Evolutionary conservation across 64 coral and sea anemone genomes (phyloP).

Genomic region (Dendrophyllia cribrosa): DNA sequence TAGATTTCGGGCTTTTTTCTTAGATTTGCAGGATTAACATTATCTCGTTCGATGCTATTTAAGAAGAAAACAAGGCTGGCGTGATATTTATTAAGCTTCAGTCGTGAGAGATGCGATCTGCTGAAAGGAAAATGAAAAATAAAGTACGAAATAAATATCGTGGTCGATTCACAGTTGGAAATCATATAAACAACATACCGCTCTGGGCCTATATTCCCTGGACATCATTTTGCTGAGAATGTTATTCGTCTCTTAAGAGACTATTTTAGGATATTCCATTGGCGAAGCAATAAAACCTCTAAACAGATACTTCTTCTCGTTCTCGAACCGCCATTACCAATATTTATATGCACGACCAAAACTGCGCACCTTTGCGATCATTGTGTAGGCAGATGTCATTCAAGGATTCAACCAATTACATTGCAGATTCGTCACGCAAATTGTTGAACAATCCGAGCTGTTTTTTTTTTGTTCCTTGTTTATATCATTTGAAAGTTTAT

Average conservation of each 20-base stretch:
- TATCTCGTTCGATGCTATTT: not conserved
- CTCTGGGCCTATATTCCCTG: constrained; percentile 33
- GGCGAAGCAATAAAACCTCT: constrained; percentile 21
- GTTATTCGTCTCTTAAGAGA: not conserved
- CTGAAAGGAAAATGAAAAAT: not conserved
- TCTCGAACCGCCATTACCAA: constrained; percentile 31
- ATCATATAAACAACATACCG: constrained; percentile 31
- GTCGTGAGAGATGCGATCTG: too few relatives aligned
- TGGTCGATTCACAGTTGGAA: constrained; percentile 35
- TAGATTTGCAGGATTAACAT: too few relatives aligned
- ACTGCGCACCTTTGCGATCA: not conserved
- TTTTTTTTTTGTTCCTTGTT: not conserved
- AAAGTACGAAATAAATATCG: not conserved
- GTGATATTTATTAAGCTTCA: not conserved
- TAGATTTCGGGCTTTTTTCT: too few relatives aligned
- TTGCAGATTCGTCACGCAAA: not conserved
- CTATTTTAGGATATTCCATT: constrained; percentile 7
- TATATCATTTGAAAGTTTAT: not conserved
- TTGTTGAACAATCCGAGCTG: not conserved
- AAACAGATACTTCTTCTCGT: not conserved
- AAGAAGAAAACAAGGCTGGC: not conserved
- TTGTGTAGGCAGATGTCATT: not conserved
- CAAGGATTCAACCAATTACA: constrained; percentile 30
- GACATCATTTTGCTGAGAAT: constrained; percentile 7
- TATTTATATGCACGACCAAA: not conserved